These are phyloP conservation scores for Lepidurus apus DNA, from an alignment of 1,140 invertebrate genomes.

Conservation along the genomic window DNA sequence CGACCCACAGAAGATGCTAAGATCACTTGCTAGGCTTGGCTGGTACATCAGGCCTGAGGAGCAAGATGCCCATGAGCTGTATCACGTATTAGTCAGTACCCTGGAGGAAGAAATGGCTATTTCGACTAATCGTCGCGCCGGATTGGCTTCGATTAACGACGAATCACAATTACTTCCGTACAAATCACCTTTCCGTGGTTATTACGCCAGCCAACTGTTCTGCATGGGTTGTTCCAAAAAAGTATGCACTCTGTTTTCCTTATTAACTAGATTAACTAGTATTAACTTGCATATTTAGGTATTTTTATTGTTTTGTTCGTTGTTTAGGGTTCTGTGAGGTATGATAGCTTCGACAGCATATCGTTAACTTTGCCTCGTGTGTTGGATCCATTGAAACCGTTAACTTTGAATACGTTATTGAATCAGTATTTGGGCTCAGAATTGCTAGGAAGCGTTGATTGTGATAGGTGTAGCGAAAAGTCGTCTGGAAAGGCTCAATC, in stretches of 20 bases:
- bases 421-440: constrained; percentile 77
- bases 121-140: background rate
- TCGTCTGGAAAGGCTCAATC: constrained; percentile 46
- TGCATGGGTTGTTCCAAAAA: constrained; percentile 74
- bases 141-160: constrained; percentile 6
- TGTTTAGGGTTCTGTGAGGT: constrained; percentile 69
- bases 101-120: constrained; percentile 71
- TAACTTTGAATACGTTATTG: constrained; percentile 62
- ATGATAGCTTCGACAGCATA: constrained; percentile 84
- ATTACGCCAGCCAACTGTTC: constrained; percentile 74
- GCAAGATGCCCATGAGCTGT: constrained; percentile 87
- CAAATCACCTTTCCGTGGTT: constrained; percentile 64
- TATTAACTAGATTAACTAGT: constrained; percentile 31
- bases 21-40: constrained; percentile 47
- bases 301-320: constrained; percentile 38
- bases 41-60: constrained; percentile 84
- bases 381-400: constrained; percentile 50
- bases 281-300: constrained; percentile 24
- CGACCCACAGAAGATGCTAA: constrained; percentile 1
- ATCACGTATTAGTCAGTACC: constrained; percentile 77
- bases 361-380: constrained; percentile 63
- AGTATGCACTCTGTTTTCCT: constrained; percentile 46
- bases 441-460: constrained; percentile 73
- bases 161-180: background rate
- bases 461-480: constrained; percentile 63